A percentile compares a stretch with the other conserved stretches of the same genome.
Conservation (phyloP, 2,797 vertebrate species). For the Antrozous pallidus region DNA sequence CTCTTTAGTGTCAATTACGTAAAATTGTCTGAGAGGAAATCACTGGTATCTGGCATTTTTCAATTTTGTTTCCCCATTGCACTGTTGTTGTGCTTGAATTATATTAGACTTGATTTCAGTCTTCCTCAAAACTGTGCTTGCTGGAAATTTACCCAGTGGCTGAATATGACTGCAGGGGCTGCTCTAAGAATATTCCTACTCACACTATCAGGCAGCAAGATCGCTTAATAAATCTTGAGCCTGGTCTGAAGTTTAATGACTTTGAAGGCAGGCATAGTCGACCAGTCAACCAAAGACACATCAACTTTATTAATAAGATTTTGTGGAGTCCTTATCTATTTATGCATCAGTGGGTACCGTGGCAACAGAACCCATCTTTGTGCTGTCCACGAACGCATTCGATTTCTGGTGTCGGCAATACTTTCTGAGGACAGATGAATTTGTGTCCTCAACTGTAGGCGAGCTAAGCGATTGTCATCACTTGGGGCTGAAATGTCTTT, state of each 20-base stretch:
- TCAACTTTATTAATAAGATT: conserved; percentile 58
- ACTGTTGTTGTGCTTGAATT: conserved; percentile 34
- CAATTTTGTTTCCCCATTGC: neutral
- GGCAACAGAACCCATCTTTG: neutral
- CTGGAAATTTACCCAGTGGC: conserved; percentile 44
- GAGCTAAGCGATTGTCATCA: neutral
- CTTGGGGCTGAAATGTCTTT: conserved; percentile 11
- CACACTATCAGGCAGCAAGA: conserved; percentile 53
- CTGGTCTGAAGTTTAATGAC: conserved; percentile 62
- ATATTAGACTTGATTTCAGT: conserved; percentile 54
- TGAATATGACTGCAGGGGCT: neutral
- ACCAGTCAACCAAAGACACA: conserved; percentile 55
- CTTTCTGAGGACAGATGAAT: conserved; percentile 1
- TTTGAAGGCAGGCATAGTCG: conserved; percentile 47
- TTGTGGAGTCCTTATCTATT: conserved; percentile 35
- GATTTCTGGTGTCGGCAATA: conserved; percentile 8
- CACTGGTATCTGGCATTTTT: neutral
- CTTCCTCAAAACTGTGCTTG: conserved; percentile 32
- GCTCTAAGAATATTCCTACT: neutral
- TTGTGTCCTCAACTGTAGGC: neutral
- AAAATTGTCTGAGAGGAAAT: neutral
- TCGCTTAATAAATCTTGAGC: conserved; percentile 66
- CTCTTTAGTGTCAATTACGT: neutral
- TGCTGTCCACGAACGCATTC: neutral
- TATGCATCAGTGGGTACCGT: neutral